These are phyloP conservation scores for Taenaris catops DNA, from an alignment of 2,888 invertebrate species.

Conservation along the genomic window DNA sequence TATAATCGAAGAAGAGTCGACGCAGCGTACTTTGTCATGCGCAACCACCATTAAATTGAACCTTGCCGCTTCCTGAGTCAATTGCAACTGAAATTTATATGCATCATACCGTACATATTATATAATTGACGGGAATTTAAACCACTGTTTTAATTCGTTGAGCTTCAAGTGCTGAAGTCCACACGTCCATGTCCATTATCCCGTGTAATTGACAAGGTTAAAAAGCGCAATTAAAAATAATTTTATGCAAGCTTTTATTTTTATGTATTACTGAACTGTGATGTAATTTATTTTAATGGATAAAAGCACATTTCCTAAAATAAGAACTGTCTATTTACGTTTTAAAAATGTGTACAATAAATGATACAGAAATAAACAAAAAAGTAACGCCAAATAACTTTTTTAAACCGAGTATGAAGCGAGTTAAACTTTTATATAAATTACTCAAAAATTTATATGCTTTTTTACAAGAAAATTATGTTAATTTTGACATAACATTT, in stretches of 20 bases:
- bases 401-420: too few relatives aligned
- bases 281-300: slow-evolving; percentile 3
- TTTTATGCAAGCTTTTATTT: slow-evolving; percentile 8
- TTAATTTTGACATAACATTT: too few relatives aligned
- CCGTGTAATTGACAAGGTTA: slow-evolving; percentile 8
- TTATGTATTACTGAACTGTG: slow-evolving; percentile 1
- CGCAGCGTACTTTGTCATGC: slow-evolving; percentile 53
- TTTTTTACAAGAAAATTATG: too few relatives aligned
- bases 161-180: slow-evolving; percentile 12
- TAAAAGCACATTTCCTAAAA: too few relatives aligned
- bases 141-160: slow-evolving; percentile 7
- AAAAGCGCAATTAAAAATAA: slow-evolving; percentile 13
- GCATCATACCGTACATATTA: slow-evolving; percentile 20
- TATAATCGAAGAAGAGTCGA: slow-evolving; percentile 36
- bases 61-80: slow-evolving; percentile 65
- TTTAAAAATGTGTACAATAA: too few relatives aligned
- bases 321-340: too few relatives aligned
- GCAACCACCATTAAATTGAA: slow-evolving; percentile 78
- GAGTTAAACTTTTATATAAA: too few relatives aligned
- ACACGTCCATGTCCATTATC: slow-evolving; percentile 17
- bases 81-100: slow-evolving; percentile 53
- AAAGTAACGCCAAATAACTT: too few relatives aligned
- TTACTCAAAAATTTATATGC: too few relatives aligned
- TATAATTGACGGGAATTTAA: slow-evolving; percentile 17
- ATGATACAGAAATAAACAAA: too few relatives aligned